Evolutionary conservation across 2,888 invertebrate species (phyloP).

Genomic region (Mantis religiosa): DNA sequence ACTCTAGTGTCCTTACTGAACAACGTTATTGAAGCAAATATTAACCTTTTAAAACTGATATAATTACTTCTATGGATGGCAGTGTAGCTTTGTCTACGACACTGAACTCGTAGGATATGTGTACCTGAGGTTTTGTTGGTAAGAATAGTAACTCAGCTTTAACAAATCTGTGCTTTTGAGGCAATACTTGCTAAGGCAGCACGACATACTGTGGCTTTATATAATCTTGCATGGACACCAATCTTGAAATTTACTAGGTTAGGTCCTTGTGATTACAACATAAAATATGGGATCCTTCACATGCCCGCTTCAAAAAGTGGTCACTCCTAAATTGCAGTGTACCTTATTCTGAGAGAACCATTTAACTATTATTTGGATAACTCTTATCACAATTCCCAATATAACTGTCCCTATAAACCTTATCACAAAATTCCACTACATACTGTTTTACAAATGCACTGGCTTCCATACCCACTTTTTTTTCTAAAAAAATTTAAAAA

Average conservation of each 20-base stretch:
- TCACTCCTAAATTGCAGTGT: not conserved
- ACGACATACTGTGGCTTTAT: constrained; percentile 11
- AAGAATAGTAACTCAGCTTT: not conserved
- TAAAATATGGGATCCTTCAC: constrained; percentile 2
- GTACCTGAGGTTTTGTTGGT: not conserved
- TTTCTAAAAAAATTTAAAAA: not conserved
- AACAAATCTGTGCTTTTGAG: not conserved
- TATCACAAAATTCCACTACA: not conserved
- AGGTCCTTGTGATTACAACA: constrained; percentile 4
- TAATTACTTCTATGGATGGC: not conserved
- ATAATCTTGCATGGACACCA: constrained; percentile 1
- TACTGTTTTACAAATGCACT: not conserved
- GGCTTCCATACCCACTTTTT: not conserved
- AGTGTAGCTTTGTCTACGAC: not conserved
- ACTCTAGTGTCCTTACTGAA: not conserved
- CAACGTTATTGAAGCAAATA: not conserved
- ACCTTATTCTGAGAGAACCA: not conserved
- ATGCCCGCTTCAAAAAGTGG: constrained; percentile 2
- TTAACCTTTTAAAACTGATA: not conserved
- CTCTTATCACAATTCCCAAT: not conserved
- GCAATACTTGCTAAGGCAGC: not conserved
- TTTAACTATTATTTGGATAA: not conserved
- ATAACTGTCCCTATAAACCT: not conserved
- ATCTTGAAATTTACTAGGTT: not conserved
- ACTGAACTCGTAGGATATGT: not conserved